Base-by-base conservation (phyloP, 2,888 invertebrate species). In the Kryphioiulus occultus region DNA sequence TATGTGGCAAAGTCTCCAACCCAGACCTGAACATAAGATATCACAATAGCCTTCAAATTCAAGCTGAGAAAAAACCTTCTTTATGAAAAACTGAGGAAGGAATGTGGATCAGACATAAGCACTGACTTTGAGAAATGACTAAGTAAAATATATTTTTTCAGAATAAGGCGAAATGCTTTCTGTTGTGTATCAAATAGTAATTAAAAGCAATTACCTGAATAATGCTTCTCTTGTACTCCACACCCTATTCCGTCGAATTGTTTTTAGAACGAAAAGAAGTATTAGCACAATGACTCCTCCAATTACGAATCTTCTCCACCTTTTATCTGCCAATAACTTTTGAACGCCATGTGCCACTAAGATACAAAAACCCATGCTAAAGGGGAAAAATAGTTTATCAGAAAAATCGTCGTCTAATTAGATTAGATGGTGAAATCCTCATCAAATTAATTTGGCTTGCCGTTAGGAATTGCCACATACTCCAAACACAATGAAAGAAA, bases 151-250 rank as follows among this genome's bases (percentile, higher is more conserved):
- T n/a, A n/a, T n/a, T n/a, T n/a, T n/a, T n/a, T n/a, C n/a, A n/a
- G n/a, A n/a, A n/a, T n/a, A n/a, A n/a, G n/a, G n/a, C n/a, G n/a
- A n/a, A n/a, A n/a, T n/a, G n/a, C n/a, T 35, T 35, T 35, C 35
- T 35, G 35, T 4, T 35, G 7, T 7, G 35, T 35, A 35, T 35
- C 35, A 4, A 7, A 7, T 68, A 68, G 59, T 15, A 68, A n/a
- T 84, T 32, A 47, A 86, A 87, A 83, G 39, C 15, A 89, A 91
- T 92, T 92, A 96, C 96, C 95, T 95, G 87, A 96, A 93, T 88
- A 96, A 92, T 1, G 95, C 94, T 91, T 96, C 96, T 90, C 96
- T 93, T 17, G 95, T 95, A 87, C 94, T 93, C 96, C 97, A 97
- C 91, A 96, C 96, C 88, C 94, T 92, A 91, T 96, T 96, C 89